Percentiles rank a stretch among this genome's conserved stretches.
Conservation (phyloP, 2,888 invertebrate genomes). For the Leptarthrus brevirostris region DNA sequence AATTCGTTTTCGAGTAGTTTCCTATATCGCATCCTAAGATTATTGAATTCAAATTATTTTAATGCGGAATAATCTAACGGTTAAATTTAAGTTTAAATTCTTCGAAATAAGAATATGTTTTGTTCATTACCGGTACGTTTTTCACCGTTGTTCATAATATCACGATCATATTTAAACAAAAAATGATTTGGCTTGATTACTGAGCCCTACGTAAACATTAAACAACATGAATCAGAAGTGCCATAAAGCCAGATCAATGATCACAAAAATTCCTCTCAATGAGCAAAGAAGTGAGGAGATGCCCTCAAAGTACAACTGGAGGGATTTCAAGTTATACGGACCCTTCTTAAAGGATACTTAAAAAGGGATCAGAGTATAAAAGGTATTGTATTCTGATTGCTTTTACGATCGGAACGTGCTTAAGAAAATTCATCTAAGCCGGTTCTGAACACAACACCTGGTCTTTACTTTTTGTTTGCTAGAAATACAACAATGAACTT, state of each 20-base stretch:
- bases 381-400: conserved; percentile 13
- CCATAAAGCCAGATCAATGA: conserved; percentile 14
- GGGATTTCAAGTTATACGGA: conserved; percentile 33
- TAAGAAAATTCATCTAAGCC: conserved; percentile 21
- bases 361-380: conserved; percentile 33
- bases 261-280: conserved; percentile 33
- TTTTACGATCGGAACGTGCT: conserved; percentile 39
- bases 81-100: no score
- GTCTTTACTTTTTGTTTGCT: conserved; percentile 9
- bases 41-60: no score
- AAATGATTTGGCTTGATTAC: no score
- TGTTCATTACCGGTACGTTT: no score
- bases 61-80: no score
- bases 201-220: no score
- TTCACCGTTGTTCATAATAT: no score
- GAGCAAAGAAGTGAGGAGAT: neutral
- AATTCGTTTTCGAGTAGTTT: no score
- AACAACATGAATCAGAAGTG: neutral
- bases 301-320: neutral
- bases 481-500: conserved; percentile 5
- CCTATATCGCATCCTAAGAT: no score
- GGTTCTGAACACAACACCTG: conserved; percentile 14
- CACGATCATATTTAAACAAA: no score
- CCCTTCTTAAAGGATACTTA: conserved; percentile 35
- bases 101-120: no score